Evolutionary conservation across 2,113 vertebrate species (phyloP).

Genomic region (Scortum barcoo): DNA sequence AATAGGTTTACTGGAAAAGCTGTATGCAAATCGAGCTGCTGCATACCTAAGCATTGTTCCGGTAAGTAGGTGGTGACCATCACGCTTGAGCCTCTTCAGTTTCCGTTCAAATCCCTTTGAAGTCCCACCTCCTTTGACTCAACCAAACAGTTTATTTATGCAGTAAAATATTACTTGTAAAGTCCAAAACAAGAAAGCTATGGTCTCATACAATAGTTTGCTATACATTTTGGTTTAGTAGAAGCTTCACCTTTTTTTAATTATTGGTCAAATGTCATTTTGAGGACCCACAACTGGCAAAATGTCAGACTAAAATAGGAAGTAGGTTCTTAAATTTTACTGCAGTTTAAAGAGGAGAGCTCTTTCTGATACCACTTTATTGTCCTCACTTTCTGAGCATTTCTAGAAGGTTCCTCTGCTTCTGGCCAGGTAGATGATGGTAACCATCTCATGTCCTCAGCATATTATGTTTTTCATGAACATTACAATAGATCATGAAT

Average conservation of each 20-base stretch:
- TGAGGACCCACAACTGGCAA: neutral
- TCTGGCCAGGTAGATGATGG: neutral
- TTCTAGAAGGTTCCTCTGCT: neutral
- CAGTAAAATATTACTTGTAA: neutral
- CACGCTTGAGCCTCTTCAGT: neutral
- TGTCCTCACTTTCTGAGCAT: neutral
- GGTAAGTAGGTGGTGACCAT: slow-evolving; percentile 56
- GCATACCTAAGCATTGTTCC: slow-evolving; percentile 92
- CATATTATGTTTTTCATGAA: too few species aligned
- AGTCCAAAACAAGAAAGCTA: neutral
- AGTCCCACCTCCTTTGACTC: neutral
- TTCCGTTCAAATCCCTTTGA: neutral
- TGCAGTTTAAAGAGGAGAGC: neutral
- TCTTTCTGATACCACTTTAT: neutral
- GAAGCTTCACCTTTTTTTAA: neutral
- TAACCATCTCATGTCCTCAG: neutral
- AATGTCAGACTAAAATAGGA: neutral
- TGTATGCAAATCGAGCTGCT: slow-evolving; percentile 94
- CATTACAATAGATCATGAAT: neutral
- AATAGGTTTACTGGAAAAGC: slow-evolving; percentile 88
- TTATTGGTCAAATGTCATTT: neutral
- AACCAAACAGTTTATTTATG: neutral
- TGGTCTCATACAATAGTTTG: neutral
- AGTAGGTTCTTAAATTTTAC: neutral
- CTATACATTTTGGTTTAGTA: neutral